phyloP scores from a whole-genome alignment of 2,888 invertebrate species.

The Eristalis tenax region DNA sequence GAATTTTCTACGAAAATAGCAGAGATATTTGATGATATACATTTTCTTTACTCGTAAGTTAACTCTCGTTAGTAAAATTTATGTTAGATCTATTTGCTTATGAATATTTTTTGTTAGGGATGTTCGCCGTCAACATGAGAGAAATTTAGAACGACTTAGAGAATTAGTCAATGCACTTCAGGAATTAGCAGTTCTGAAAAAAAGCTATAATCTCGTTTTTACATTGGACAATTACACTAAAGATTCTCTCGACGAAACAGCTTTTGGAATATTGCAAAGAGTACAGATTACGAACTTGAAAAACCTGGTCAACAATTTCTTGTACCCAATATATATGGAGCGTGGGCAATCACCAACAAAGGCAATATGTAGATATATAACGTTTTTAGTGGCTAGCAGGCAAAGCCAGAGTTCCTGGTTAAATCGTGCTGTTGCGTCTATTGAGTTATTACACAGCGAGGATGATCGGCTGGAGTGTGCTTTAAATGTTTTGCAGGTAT shows the following conservation, averaged over 20 bases:
- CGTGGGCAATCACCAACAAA: constrained; percentile 77
- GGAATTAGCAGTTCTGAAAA: constrained; percentile 79
- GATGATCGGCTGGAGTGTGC: constrained; percentile 79
- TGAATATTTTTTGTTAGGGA: constrained; percentile 74
- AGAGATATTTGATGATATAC: constrained; percentile 78
- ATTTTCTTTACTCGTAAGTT: constrained; percentile 79
- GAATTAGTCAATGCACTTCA: constrained; percentile 78
- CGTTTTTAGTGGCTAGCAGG: constrained; percentile 77
- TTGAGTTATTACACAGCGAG: constrained; percentile 79
- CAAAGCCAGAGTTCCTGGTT: constrained; percentile 79
- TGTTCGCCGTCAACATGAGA: constrained; percentile 78
- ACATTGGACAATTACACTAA: constrained; percentile 80
- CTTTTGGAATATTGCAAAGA: constrained; percentile 79
- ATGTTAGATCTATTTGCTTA: neutral
- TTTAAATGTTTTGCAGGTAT: constrained; percentile 77
- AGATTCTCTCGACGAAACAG: constrained; percentile 79
- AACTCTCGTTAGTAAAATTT: neutral
- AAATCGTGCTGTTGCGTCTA: constrained; percentile 78
- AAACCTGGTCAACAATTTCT: constrained; percentile 78
- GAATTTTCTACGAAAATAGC: constrained; percentile 79
- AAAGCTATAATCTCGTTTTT: constrained; percentile 78
- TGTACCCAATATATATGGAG: constrained; percentile 80
- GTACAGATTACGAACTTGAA: constrained; percentile 79
- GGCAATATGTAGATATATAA: constrained; percentile 78
- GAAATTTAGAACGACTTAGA: constrained; percentile 77